Conservation (phyloP, 2,888 invertebrate genomes). For the Sinotaia quadrata region DNA sequence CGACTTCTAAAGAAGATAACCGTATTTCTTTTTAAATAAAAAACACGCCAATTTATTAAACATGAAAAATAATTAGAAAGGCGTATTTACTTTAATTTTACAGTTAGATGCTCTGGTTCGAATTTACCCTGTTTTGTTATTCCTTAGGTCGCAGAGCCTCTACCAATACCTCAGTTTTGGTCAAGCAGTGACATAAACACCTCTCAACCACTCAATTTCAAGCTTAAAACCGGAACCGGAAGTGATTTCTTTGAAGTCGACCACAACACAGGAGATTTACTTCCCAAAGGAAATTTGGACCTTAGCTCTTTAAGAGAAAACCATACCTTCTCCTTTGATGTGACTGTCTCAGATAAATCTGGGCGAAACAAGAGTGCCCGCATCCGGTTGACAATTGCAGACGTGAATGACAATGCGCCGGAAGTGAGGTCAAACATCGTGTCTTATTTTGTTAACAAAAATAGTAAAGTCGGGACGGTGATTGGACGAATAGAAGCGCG, state of each 20-base stretch:
- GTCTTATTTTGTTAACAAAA: slow-evolving; percentile 11
- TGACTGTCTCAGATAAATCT: background rate
- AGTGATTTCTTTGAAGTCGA: background rate
- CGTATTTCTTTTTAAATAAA: too few species aligned
- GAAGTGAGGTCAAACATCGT: slow-evolving; percentile 21
- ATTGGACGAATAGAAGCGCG: slow-evolving; percentile 19
- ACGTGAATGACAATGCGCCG: slow-evolving; percentile 19
- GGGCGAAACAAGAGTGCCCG: background rate
- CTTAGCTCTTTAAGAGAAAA: too few species aligned
- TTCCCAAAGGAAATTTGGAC: background rate
- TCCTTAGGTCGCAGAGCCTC: background rate
- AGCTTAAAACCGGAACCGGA: background rate
- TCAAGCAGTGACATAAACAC: background rate
- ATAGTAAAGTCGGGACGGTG: slow-evolving; percentile 1
- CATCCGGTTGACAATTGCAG: background rate
- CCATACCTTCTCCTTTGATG: background rate
- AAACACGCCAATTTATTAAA: too few species aligned
- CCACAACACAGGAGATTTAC: background rate
- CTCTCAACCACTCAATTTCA: too few species aligned
- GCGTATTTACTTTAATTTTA: too few species aligned
- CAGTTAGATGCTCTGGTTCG: too few species aligned
- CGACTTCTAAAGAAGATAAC: too few species aligned
- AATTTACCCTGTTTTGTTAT: too few species aligned
- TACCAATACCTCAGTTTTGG: background rate
- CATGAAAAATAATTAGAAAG: too few species aligned